These are phyloP conservation scores for Ormyrus pomaceus DNA, from an alignment of 2,888 invertebrate genomes.

Conservation along the genomic window DNA sequence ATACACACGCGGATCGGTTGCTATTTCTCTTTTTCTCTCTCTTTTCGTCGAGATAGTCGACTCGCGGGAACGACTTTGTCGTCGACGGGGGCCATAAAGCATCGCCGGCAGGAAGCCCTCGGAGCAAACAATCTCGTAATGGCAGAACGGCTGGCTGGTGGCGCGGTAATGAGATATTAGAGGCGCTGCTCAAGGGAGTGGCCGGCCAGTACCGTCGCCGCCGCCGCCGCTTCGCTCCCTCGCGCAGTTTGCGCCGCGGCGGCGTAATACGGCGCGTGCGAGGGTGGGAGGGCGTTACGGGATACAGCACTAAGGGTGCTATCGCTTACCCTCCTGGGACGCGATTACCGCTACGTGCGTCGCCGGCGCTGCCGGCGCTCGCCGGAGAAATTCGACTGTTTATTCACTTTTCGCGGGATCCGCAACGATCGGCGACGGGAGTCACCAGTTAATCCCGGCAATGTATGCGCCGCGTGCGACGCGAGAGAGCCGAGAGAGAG, in stretches of 20 bases:
- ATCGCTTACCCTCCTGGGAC: slow-evolving; percentile 74
- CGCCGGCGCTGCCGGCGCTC: not conserved
- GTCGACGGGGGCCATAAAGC: slow-evolving; percentile 39
- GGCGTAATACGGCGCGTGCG: slow-evolving; percentile 39
- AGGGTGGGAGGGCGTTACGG: slow-evolving; percentile 65
- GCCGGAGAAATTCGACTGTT: slow-evolving; percentile 28
- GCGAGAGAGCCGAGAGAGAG: too few relatives aligned
- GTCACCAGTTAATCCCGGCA: slow-evolving; percentile 4
- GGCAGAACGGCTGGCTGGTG: slow-evolving; percentile 72
- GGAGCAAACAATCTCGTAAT: slow-evolving; percentile 75
- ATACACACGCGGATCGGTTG: not conserved
- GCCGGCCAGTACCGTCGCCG: slow-evolving; percentile 64
- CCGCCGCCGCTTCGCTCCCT: slow-evolving; percentile 43
- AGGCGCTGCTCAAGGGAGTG: slow-evolving; percentile 73
- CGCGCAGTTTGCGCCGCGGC: not conserved
- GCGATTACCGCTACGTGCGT: slow-evolving; percentile 66
- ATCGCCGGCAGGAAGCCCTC: slow-evolving; percentile 63
- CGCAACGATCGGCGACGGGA: not conserved
- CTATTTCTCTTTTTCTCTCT: not conserved
- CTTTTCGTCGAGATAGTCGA: too few relatives aligned
- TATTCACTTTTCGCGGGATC: slow-evolving; percentile 54
- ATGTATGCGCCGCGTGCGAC: slow-evolving; percentile 13
- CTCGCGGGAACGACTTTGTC: not conserved
- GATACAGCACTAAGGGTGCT: slow-evolving; percentile 68
- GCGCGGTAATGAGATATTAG: slow-evolving; percentile 75